phyloP scores from a whole-genome alignment of 1,140 invertebrate species.

The Orius insidiosus region DNA sequence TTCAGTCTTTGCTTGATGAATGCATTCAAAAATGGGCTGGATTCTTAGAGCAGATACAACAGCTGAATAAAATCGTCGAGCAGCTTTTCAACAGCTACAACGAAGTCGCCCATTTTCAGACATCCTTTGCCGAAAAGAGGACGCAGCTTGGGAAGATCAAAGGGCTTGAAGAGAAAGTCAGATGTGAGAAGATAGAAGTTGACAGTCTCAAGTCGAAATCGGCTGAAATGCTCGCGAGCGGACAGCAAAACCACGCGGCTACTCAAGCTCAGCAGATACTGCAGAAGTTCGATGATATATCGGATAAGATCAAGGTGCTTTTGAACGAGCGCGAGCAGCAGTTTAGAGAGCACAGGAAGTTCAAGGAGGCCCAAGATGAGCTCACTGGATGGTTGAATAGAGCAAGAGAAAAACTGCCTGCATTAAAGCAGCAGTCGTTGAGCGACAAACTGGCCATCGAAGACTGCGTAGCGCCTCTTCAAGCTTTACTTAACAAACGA shows the following conservation, averaged over 20 bases:
- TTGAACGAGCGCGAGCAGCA: slow-evolving; percentile 64
- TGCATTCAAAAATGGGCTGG: slow-evolving; percentile 78
- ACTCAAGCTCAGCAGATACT: slow-evolving; percentile 70
- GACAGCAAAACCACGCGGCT: slow-evolving; percentile 64
- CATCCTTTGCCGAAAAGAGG: slow-evolving; percentile 58
- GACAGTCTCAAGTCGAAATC: slow-evolving; percentile 73
- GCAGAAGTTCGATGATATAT: slow-evolving; percentile 57
- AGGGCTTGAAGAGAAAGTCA: slow-evolving; percentile 69
- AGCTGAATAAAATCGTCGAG: slow-evolving; percentile 63
- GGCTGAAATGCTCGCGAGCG: slow-evolving; percentile 68
- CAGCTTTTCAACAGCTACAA: slow-evolving; percentile 52
- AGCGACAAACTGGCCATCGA: slow-evolving; percentile 78
- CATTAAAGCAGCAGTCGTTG: slow-evolving; percentile 63
- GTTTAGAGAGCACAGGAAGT: slow-evolving; percentile 68
- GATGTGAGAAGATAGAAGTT: slow-evolving; percentile 82
- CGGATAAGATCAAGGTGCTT: slow-evolving; percentile 48
- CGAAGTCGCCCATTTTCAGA: slow-evolving; percentile 56
- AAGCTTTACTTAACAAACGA: slow-evolving; percentile 72
- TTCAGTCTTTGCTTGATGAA: slow-evolving; percentile 58
- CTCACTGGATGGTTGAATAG: slow-evolving; percentile 66
- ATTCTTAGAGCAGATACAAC: slow-evolving; percentile 71
- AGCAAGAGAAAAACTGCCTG: slow-evolving; percentile 73
- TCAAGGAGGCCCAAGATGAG: slow-evolving; percentile 80
- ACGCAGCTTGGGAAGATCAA: slow-evolving; percentile 71
- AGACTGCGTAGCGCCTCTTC: slow-evolving; percentile 67